phyloP scores from a whole-genome alignment of 2,888 invertebrate genomes.

The Limnephilus auricula region DNA sequence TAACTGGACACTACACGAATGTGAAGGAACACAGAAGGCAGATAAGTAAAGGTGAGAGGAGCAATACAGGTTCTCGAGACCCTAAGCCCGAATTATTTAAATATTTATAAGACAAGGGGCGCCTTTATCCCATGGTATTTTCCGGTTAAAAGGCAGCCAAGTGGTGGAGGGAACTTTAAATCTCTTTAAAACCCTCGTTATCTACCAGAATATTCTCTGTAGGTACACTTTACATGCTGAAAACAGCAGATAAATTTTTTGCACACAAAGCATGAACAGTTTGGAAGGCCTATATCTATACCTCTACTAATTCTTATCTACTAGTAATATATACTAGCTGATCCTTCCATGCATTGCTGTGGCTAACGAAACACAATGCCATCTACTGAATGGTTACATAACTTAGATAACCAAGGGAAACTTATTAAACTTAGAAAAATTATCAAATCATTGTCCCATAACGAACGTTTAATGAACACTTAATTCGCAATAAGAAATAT shows the following conservation, averaged over 20 bases:
- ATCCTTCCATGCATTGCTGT: too few species aligned
- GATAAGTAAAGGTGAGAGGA: background rate
- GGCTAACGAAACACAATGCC: too few species aligned
- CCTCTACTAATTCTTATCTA: too few species aligned
- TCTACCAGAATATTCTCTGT: background rate
- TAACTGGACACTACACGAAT: background rate
- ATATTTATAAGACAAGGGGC: background rate
- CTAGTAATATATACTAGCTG: too few species aligned
- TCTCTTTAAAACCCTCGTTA: background rate
- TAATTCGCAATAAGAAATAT: too few species aligned
- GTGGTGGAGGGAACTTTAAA: background rate
- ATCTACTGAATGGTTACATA: too few species aligned
- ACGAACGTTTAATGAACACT: too few species aligned
- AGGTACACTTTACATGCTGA: background rate
- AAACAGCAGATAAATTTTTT: background rate
- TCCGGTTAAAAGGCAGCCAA: background rate
- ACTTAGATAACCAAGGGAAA: too few species aligned
- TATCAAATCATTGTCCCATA: too few species aligned
- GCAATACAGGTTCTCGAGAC: background rate
- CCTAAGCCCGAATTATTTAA: background rate
- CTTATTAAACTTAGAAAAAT: too few species aligned
- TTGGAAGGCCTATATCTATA: background rate
- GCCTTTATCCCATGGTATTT: background rate
- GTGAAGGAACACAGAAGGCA: background rate
- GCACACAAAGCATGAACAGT: background rate